Percentiles rank a stretch among this genome's conserved stretches.
Conservation (phyloP, 2,113 vertebrate species). For the Dicerorhinus sumatrensis region DNA sequence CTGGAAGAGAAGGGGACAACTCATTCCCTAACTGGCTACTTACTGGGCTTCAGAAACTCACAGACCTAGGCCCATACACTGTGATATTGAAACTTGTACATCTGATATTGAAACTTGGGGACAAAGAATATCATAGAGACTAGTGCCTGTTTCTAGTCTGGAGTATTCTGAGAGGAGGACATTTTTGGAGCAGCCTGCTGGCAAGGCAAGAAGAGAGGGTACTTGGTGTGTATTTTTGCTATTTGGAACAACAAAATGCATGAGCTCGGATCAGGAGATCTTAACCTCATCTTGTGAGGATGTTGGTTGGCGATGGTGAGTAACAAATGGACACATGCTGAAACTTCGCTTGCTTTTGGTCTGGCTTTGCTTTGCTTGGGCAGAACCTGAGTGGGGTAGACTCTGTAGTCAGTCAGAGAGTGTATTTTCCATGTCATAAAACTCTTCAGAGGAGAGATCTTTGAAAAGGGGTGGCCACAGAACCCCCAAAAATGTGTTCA, state of each 20-base stretch:
- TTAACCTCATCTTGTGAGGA: not conserved
- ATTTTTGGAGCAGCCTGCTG: not conserved
- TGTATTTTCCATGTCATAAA: not conserved
- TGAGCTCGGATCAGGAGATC: not conserved
- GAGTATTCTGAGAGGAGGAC: not conserved
- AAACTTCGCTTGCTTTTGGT: not conserved
- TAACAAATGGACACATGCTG: not conserved
- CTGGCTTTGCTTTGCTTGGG: not conserved
- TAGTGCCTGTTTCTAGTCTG: not conserved
- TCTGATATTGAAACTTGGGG: not conserved
- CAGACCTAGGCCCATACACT: not conserved
- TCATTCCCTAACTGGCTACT: not conserved
- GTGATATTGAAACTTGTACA: not conserved
- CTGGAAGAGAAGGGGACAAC: not conserved
- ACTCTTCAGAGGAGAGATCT: not conserved
- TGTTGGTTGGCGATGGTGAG: not conserved
- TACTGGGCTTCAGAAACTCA: not conserved
- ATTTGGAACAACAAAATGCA: not conserved
- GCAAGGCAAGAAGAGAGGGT: not conserved
- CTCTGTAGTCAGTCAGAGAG: not conserved
- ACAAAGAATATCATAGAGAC: not conserved
- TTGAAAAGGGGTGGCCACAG: not conserved
- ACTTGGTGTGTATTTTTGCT: not conserved
- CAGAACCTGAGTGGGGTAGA: not conserved
- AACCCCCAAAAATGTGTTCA: not conserved